Base-by-base conservation (phyloP, 2,113 vertebrate species). In the Corydoras maculifer region DNA sequence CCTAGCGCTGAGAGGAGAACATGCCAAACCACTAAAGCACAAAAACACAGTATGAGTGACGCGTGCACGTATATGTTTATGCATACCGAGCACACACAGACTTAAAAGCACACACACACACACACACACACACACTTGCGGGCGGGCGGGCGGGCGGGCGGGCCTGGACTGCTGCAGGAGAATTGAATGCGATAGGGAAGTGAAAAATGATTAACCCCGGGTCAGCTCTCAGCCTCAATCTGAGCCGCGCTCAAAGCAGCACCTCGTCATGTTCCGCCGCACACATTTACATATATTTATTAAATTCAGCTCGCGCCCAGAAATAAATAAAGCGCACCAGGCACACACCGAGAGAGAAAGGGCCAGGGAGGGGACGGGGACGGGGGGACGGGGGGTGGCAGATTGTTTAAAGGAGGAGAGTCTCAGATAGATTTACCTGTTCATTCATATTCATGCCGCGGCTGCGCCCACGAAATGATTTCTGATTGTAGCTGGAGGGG, bases 141-240 rank as follows among this genome's bases (percentile, higher is more conserved):
- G 55, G 31, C 18, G 18, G 18, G 18, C 18, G 18, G 18, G 18
- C 18, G 18, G 18, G 18, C 18, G 62, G 49, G 70, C 73, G 73
- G 69, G 68, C 69, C 78, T 70, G 77, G 70, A 78, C 65, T 63
- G 68, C 78, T 76, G 82, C 84, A 79, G 79, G 83, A 82, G 85
- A 90, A 92, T 86, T 85, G 90, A 93, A 91, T 91, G 88, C 88
- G 91, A 93, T 93, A 92, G 92, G 92, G 91, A 93, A 93, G 92
- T 94, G 92, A 93, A 93, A 94, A 93, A 93, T 93, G 92, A 94
- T 93, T 94, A 94, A 93, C 92, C 91, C 77, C 73, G 81, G 92
- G 92, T 94, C 94, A 94, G 91, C 89, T 78, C 90, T 91, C 89
- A 89, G 89, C 90, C 91, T 91, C 90, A 87, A 90, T 93, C 91